Percentiles rank a stretch among this genome's conserved stretches.
Conservation (phyloP, 2,113 vertebrate species). For the Cettia cetti region DNA sequence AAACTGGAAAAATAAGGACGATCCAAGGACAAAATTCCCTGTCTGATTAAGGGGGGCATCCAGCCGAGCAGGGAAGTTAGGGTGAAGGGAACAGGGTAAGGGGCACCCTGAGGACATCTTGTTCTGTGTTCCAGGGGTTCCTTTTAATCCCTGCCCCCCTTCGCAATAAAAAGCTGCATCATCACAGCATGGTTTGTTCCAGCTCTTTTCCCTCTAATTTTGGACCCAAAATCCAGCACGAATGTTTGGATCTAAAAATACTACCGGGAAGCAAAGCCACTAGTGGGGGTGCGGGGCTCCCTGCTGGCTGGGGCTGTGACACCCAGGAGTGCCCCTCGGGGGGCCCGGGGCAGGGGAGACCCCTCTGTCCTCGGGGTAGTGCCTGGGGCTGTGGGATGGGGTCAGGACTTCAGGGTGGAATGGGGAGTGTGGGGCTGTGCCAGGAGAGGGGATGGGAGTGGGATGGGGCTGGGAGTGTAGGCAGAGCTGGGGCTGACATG, state of each 20-base stretch:
- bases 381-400: background rate
- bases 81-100: background rate
- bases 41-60: background rate
- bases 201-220: slow-evolving; percentile 9
- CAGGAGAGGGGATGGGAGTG: background rate
- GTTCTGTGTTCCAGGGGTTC: background rate
- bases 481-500: background rate
- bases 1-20: background rate
- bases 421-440: background rate
- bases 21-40: background rate
- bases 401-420: background rate
- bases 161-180: background rate
- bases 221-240: background rate
- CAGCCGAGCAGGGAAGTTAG: background rate
- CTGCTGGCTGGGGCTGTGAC: background rate
- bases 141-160: background rate
- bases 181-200: background rate
- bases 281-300: background rate
- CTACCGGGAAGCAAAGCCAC: background rate
- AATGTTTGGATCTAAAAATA: slow-evolving; percentile 24
- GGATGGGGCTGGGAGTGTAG: background rate
- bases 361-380: background rate
- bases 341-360: background rate
- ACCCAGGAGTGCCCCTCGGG: background rate
- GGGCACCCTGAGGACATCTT: background rate